phyloP scores from a whole-genome alignment of 1,140 invertebrate genomes.

The Pectinophora gossypiella region DNA sequence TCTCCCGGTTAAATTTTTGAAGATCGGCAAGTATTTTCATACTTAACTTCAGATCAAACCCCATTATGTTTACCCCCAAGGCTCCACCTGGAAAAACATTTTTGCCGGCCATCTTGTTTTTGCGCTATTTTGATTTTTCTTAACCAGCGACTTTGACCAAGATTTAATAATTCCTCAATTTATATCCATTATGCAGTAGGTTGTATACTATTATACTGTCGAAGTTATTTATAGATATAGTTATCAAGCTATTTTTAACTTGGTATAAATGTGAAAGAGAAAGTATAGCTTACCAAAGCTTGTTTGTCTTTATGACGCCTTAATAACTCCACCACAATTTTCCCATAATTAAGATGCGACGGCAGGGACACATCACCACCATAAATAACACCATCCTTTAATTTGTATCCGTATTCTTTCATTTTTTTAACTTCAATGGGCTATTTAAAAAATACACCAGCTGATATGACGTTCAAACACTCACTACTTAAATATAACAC shows the following conservation, averaged over 20 bases:
- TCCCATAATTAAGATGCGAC: slow-evolving; percentile 41
- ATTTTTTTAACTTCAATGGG: too few species aligned
- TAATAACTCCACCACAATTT: slow-evolving; percentile 29
- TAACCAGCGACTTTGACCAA: too few species aligned
- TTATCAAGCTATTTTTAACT: background rate
- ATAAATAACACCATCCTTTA: slow-evolving; percentile 17
- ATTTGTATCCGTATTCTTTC: too few species aligned
- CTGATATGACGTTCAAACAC: too few species aligned
- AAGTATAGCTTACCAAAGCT: slow-evolving; percentile 36
- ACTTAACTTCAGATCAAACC: background rate
- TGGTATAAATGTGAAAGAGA: slow-evolving; percentile 2
- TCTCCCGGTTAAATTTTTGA: background rate
- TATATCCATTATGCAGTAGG: background rate
- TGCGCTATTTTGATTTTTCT: background rate
- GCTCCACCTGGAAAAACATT: background rate
- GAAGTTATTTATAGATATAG: background rate
- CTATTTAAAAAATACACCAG: too few species aligned
- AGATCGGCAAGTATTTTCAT: background rate
- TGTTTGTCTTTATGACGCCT: slow-evolving; percentile 24
- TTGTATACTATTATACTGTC: background rate
- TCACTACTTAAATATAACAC: too few species aligned
- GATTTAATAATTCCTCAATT: too few species aligned
- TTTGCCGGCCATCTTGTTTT: background rate
- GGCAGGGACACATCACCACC: slow-evolving; percentile 32
- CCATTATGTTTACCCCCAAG: background rate